Conservation (phyloP, 2,797 vertebrate species). For the Peromyscus eremicus region DNA sequence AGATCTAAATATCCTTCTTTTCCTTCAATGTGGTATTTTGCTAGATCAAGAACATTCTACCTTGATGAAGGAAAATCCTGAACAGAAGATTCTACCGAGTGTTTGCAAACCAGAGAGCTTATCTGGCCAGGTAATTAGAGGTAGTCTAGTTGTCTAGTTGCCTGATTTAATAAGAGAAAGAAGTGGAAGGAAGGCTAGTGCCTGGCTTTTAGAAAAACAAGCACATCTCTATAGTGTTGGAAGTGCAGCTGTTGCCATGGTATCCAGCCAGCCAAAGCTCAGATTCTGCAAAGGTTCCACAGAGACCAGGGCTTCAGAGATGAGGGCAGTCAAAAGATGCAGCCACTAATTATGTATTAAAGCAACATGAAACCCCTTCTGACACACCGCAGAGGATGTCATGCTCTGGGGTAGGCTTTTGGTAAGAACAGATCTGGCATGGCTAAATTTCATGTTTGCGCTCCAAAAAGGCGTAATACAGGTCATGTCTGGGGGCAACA, state of each 20-base stretch:
- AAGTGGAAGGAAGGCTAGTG: not conserved
- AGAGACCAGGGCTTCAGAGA: conserved; percentile 59
- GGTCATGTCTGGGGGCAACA: not conserved
- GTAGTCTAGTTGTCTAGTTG: not conserved
- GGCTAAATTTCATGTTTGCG: not conserved
- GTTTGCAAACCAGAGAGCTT: not conserved
- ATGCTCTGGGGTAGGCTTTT: conserved; percentile 4
- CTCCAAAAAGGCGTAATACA: not conserved
- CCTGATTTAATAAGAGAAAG: conserved; percentile 22
- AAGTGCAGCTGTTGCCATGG: conserved; percentile 73
- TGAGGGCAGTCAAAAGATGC: conserved; percentile 48
- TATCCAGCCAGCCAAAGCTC: conserved; percentile 53
- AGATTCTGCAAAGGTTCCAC: conserved; percentile 12
- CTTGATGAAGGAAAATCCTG: not conserved
- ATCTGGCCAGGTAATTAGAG: not conserved
- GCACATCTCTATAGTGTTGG: conserved; percentile 9
- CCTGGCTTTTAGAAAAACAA: conserved; percentile 68
- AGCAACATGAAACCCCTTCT: conserved; percentile 5
- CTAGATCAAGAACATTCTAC: not conserved
- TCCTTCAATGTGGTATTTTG: not conserved
- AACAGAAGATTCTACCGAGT: not conserved
- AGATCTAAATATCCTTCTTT: not conserved
- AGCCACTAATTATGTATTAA: conserved; percentile 47
- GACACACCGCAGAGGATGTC: not conserved
- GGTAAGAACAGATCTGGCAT: not conserved